phyloP scores from a whole-genome alignment of 2,888 invertebrate species.

The Dyspetes luteomarginatus region DNA sequence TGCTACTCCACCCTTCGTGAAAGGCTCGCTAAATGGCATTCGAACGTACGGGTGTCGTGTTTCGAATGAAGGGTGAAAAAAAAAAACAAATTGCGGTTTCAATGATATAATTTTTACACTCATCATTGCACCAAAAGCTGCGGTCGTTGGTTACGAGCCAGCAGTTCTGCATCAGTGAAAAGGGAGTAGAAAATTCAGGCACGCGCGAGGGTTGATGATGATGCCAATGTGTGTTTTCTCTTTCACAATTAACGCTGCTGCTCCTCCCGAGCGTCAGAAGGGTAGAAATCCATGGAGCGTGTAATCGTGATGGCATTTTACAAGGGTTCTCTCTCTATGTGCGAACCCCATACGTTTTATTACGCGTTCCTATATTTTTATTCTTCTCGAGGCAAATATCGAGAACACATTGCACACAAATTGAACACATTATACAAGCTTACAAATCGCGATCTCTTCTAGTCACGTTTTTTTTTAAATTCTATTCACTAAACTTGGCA shows the following conservation, averaged over 20 bases:
- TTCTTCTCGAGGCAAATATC: not conserved
- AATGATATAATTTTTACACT: constrained; percentile 49
- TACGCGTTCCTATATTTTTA: constrained; percentile 7
- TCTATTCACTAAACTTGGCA: too few relatives aligned
- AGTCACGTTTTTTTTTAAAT: too few relatives aligned
- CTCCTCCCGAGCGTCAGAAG: constrained; percentile 26
- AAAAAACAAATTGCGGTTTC: constrained; percentile 26
- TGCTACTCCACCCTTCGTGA: not conserved
- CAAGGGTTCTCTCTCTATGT: constrained; percentile 30
- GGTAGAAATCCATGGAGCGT: constrained; percentile 55
- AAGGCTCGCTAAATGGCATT: not conserved
- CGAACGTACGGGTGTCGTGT: not conserved
- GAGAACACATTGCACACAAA: too few relatives aligned
- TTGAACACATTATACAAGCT: too few relatives aligned
- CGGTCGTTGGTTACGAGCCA: constrained; percentile 8
- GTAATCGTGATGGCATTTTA: constrained; percentile 58
- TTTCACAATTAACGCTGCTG: constrained; percentile 72
- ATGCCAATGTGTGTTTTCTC: constrained; percentile 68
- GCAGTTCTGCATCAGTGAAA: constrained; percentile 33
- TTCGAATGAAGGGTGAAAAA: constrained; percentile 17
- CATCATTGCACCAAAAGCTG: not conserved
- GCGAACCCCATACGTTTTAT: constrained; percentile 34
- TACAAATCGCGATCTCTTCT: too few relatives aligned
- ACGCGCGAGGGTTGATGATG: constrained; percentile 62
- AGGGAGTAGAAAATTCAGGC: constrained; percentile 8